Base-by-base conservation (phyloP, 1,140 invertebrate species). In the Pseudobourletiella spinata region DNA sequence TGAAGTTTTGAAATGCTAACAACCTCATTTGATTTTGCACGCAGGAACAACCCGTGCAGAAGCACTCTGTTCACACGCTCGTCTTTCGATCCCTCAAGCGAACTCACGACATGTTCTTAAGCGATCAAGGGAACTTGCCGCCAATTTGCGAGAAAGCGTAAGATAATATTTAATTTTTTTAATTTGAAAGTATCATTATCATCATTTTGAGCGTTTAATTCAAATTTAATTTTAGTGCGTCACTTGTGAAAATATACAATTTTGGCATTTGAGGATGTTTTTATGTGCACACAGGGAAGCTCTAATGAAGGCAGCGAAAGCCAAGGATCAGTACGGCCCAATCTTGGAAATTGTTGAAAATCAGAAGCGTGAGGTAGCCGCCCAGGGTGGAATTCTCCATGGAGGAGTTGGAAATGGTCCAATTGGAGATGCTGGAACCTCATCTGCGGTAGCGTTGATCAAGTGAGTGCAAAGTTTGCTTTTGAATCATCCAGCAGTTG, bases 41-140 rank as follows among this genome's bases (percentile, higher is more conserved):
- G 24, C 72, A 89, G 82, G 92, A 95, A 8, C 20, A n/a, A 35
- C 42, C 55, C 65, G 91, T 96, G 2, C 92, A 95, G 73, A 87
- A 91, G 72, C 94, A 98, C 78, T 96, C 94, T 3, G 92, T 98
- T 0, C 94, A 97, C 72, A 97, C 93, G 2, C 77, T 98, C 57
- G 92, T 98, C 50, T 99, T 99, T 76, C 82, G 95, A 66, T 98
- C 95, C 3, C 78, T 98, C 60, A 99, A 99, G 76, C 78, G 96
- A 71, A 95, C 93, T 15, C 95, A 98, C 76, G 96, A 99, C 77
- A 91, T 97, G 85, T 99, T 99, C 76, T 75, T 97, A 32, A 83
- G 86, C 30, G 91, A 97, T 74, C 91, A 97, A 74, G 86, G 87
- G 46, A 79, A 84, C 57, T 76, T 95, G 43, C 91, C 94, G n/a